Evolutionary conservation across 2,888 invertebrate species (phyloP), one percentile per base, ranked within the genome.

Genomic region (Rhopalosiphum nymphaeae): DNA sequence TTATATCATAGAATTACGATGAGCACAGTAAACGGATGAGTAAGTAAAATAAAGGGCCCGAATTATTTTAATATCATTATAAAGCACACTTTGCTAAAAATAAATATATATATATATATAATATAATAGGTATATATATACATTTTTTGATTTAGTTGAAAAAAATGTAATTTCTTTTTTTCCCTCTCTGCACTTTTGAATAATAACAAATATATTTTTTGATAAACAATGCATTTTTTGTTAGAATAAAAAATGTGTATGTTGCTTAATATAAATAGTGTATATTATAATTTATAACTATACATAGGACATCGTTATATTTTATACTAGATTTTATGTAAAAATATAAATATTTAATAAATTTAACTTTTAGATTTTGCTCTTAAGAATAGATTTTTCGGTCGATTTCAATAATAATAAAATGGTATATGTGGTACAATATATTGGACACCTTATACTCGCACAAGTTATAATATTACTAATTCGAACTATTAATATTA

Each of bases 1-100:
- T 61, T 61, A 87, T 13, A n/a, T 87, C 36, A 36, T 61, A 67
- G 36, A 21, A 26, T 87, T 61, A 67, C 57, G 86, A 49, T 49
- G 46, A 44, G 44, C 42, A 36, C 42, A 92, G 49, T 61, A 36
- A 61, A 92, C 61, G 87, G 92, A 92, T 49, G 92, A 92, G 61
- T 61, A 49, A 92, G 29, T 92, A 87, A 92, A 87, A 92, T 92
- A 49, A 92, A 92, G 92, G 92, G 46, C 61, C 61, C 46, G 36
- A 87, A 87, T 87, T 49, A 87, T 92, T 87, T 92, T 61, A 92
- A 87, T 92, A 57, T 21, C 85, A 44, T 44, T 56, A 85, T 44
- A 57, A 29, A 91, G 1, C 61, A 29, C 46, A 26, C 46, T 92
- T 46, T 26, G 11, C 29, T 44, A 21, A n/a, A 57, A 56, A 86